Conservation (phyloP, 2,797 vertebrate genomes). For the Mormyrus proboscirostris region DNA sequence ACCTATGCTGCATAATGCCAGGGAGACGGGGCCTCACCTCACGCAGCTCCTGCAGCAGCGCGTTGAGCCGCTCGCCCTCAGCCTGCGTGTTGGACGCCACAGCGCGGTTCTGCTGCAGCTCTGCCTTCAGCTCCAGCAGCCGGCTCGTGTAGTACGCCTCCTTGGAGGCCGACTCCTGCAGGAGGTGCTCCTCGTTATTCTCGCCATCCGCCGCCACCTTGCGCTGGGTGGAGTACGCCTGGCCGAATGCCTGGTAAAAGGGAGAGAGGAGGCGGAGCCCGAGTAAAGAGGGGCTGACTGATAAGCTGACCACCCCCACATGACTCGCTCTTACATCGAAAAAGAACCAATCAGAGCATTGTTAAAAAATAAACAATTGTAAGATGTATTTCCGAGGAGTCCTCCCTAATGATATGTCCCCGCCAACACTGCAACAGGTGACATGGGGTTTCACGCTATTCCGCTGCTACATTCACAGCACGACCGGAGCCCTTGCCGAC, state of each 20-base stretch:
- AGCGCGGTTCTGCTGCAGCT: constrained; percentile 74
- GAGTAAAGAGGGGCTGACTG: background rate
- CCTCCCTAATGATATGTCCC: constrained; percentile 24
- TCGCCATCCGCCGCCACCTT: constrained; percentile 96
- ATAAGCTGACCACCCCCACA: background rate
- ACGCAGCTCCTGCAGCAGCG: constrained; percentile 73
- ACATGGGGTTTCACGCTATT: constrained; percentile 60
- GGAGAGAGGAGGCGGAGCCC: background rate
- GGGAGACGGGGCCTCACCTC: constrained; percentile 62
- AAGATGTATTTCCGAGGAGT: background rate
- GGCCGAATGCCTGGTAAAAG: constrained; percentile 80
- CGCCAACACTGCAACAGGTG: constrained; percentile 48
- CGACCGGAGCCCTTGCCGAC: constrained; percentile 14
- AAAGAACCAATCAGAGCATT: background rate
- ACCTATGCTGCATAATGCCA: background rate
- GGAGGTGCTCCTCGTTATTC: constrained; percentile 85
- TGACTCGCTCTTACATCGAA: background rate
- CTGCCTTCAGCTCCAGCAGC: constrained; percentile 83
- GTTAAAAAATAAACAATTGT: background rate
- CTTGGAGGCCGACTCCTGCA: constrained; percentile 91
- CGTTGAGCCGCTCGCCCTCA: constrained; percentile 79
- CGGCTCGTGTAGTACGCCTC: constrained; percentile 88
- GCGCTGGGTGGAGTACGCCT: constrained; percentile 89
- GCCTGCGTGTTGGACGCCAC: constrained; percentile 77
- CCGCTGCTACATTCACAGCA: constrained; percentile 52